Base-by-base conservation (phyloP, 1,140 invertebrate genomes). In the Hermetia illucens region DNA sequence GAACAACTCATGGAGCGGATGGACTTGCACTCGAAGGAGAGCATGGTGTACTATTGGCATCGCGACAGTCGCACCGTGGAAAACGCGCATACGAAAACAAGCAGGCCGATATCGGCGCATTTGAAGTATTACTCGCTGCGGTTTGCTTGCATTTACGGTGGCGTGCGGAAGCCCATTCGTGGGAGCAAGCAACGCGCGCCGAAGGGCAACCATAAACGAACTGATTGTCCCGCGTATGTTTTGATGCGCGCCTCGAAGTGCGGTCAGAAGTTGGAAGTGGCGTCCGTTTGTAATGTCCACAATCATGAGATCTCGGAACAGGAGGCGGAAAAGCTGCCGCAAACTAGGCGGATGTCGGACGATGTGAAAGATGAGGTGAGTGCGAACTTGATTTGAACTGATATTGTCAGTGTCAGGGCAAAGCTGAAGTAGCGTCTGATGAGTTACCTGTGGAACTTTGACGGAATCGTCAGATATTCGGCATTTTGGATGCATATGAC, bases 261-360 rank as follows among this genome's bases (percentile, higher is more conserved):
- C 44, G 64, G 64, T 19, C 61, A 54, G 21, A 61, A 64, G 40
- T 39, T 66, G 18, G 64, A 65, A 54, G 64, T 66, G 3, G 62
- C 63, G n/a, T 62, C 59, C 43, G 60, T 66, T 3, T 64, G 64
- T 44, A 66, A 66, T 37, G 54, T 62, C 18, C 64, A 66, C 41
- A 66, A 65, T 53, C 64, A 66, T 31, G 62, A 64, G 47, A 64
- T 65, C 16, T 63, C 63, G 18, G 55, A 58, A 55, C 61, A 64
- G 43, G 41, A 63, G 10, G 63, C 62, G 34, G 61, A 63, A 38
- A 61, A 52, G 38, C 44, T 65, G 10, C 63, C 63, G 3, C 64
- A 66, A 45, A 61, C 64, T 33, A 49, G 64, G 20, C 58, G 62
- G 44, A 38, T 65, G 1, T 59, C 57, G 15, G 58, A 61, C 3